phyloP scores from a whole-genome alignment of 2,797 vertebrate species.

The Eulemur albifrons region DNA sequence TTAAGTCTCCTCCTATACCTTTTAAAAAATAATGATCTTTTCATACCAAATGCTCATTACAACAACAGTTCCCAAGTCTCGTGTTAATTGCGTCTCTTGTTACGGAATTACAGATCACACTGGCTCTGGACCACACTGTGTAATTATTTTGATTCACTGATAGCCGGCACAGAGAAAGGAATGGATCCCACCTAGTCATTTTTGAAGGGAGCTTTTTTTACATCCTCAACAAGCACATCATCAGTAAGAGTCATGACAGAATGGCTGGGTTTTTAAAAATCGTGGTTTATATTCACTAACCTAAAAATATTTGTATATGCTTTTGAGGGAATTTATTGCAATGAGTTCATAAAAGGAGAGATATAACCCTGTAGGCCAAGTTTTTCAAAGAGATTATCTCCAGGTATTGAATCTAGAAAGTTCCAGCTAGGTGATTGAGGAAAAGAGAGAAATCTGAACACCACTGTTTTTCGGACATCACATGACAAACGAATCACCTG shows the following conservation, averaged over 20 bases:
- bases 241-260: background rate
- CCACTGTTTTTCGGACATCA: background rate
- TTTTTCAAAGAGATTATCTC: background rate
- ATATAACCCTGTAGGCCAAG: background rate
- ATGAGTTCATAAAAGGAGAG: background rate
- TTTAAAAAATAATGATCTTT: constrained; percentile 56
- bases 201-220: background rate
- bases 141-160: constrained; percentile 63
- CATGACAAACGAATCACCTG: background rate
- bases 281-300: background rate
- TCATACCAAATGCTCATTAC: constrained; percentile 53
- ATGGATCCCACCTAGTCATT: background rate
- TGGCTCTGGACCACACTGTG: background rate
- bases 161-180: constrained; percentile 14
- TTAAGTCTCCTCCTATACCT: constrained; percentile 37
- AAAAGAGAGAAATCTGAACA: background rate
- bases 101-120: constrained; percentile 39
- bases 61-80: constrained; percentile 35
- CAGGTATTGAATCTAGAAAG: background rate
- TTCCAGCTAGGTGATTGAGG: background rate
- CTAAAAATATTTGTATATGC: background rate
- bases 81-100: constrained; percentile 57
- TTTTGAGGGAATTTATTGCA: background rate
- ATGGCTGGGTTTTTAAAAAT: background rate
- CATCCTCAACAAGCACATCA: background rate